A percentile compares a stretch with the other conserved stretches of the same genome.
These are phyloP conservation scores for Mimas tiliae DNA, from an alignment of 2,888 invertebrate species.

Conservation along the genomic window DNA sequence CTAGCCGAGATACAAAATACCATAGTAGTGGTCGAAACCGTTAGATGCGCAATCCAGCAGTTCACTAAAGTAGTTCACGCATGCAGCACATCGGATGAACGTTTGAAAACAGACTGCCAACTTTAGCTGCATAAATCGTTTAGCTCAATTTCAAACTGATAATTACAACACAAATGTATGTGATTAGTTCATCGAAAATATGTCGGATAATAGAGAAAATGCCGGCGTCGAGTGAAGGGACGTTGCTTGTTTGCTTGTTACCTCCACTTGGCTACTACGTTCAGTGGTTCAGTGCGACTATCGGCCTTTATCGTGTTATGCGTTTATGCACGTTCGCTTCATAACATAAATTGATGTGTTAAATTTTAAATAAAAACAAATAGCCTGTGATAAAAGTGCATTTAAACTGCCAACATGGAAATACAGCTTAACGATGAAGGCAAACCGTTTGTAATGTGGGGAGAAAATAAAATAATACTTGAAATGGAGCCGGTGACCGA, in stretches of 20 bases:
- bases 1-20: slow-evolving; percentile 22
- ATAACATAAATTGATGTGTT: background rate
- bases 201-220: slow-evolving; percentile 22
- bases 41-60: slow-evolving; percentile 52
- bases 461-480: slow-evolving; percentile 83
- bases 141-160: background rate
- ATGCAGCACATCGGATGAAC: background rate
- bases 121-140: background rate
- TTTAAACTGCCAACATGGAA: slow-evolving; percentile 44
- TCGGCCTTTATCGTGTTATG: slow-evolving; percentile 8
- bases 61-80: slow-evolving; percentile 35
- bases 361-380: slow-evolving; percentile 39
- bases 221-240: slow-evolving; percentile 20
- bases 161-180: slow-evolving; percentile 13
- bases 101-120: background rate
- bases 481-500: slow-evolving; percentile 86
- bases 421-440: slow-evolving; percentile 82
- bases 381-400: slow-evolving; percentile 15
- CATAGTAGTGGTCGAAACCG: slow-evolving; percentile 51
- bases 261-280: slow-evolving; percentile 7
- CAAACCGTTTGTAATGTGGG: slow-evolving; percentile 86
- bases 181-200: slow-evolving; percentile 11
- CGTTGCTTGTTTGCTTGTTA: background rate
- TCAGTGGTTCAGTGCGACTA: slow-evolving; percentile 15
- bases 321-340: background rate